These are phyloP conservation scores for Salvelinus namaycush DNA, from an alignment of 2,113 vertebrate genomes.

Conservation along the genomic window DNA sequence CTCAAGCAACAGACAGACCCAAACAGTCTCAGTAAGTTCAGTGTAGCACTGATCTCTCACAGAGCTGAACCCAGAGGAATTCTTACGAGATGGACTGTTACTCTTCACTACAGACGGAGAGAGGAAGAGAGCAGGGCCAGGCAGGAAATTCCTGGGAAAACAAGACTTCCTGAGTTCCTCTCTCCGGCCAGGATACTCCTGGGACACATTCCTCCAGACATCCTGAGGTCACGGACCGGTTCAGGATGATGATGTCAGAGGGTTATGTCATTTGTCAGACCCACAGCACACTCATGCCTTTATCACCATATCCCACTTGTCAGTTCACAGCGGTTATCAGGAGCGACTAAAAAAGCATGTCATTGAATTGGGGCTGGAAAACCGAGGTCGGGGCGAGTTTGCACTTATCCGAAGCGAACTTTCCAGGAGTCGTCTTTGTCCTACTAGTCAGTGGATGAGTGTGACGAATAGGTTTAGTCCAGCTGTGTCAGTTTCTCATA, in stretches of 20 bases:
- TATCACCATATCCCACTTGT: neutral
- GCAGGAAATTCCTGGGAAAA: constrained; percentile 68
- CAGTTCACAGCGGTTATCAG: no score
- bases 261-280: no score
- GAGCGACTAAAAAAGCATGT: no score
- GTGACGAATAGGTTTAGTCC: no score
- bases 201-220: constrained; percentile 8
- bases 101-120: constrained; percentile 27
- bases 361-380: no score
- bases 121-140: constrained; percentile 66
- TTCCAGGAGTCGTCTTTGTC: no score
- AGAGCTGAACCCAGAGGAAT: neutral
- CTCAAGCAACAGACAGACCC: neutral
- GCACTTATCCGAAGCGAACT: no score
- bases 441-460: no score
- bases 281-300: neutral
- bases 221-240: neutral
- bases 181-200: constrained; percentile 40
- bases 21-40: neutral
- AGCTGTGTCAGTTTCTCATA: no score
- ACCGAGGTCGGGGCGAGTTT: no score
- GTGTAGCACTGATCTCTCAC: neutral
- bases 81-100: constrained; percentile 19
- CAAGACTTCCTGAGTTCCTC: constrained; percentile 59
- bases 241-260: neutral